Percentiles rank a stretch among this genome's conserved stretches.
These are phyloP conservation scores for Cotesia congregata DNA, from an alignment of 2,888 invertebrate genomes.

Conservation along the genomic window DNA sequence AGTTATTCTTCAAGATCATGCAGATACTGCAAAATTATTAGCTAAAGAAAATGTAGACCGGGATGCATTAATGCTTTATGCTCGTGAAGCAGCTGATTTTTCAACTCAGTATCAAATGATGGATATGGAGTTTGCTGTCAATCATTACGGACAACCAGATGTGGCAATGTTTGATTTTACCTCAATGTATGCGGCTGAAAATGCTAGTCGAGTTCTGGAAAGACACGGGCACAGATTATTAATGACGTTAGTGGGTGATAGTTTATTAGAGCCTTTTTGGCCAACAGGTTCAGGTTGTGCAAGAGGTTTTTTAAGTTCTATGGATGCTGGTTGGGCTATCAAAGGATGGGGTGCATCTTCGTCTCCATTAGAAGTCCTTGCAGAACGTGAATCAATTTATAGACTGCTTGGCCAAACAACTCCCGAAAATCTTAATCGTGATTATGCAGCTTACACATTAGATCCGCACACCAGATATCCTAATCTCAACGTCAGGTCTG, in stretches of 20 bases:
- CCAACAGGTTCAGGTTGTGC: slow-evolving; percentile 99
- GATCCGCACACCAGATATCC: slow-evolving; percentile 87
- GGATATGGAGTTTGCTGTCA: slow-evolving; percentile 93
- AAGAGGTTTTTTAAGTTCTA: slow-evolving; percentile 93
- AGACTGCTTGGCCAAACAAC: slow-evolving; percentile 91
- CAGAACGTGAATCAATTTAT: slow-evolving; percentile 96
- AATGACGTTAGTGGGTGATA: slow-evolving; percentile 95
- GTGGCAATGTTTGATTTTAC: slow-evolving; percentile 99
- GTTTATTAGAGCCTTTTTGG: slow-evolving; percentile 98
- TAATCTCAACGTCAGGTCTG: slow-evolving; percentile 82
- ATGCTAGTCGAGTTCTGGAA: slow-evolving; percentile 88
- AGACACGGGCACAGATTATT: slow-evolving; percentile 83
- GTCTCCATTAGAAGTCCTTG: slow-evolving; percentile 88
- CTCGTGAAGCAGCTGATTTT: slow-evolving; percentile 94
- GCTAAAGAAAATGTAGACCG: slow-evolving; percentile 92
- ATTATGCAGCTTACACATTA: slow-evolving; percentile 87
- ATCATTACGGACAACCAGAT: slow-evolving; percentile 97
- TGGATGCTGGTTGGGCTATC: slow-evolving; percentile 97
- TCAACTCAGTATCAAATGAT: slow-evolving; percentile 90
- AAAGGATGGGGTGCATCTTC: slow-evolving; percentile 82
- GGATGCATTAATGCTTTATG: slow-evolving; percentile 89
- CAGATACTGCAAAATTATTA: slow-evolving; percentile 90
- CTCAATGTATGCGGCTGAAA: slow-evolving; percentile 97
- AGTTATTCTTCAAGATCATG: slow-evolving; percentile 90
- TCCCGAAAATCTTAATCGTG: slow-evolving; percentile 94